Percentiles rank a stretch among this genome's conserved stretches.
These are phyloP conservation scores for Aphis craccivora DNA, from an alignment of 1,140 invertebrate genomes.

Conservation along the genomic window DNA sequence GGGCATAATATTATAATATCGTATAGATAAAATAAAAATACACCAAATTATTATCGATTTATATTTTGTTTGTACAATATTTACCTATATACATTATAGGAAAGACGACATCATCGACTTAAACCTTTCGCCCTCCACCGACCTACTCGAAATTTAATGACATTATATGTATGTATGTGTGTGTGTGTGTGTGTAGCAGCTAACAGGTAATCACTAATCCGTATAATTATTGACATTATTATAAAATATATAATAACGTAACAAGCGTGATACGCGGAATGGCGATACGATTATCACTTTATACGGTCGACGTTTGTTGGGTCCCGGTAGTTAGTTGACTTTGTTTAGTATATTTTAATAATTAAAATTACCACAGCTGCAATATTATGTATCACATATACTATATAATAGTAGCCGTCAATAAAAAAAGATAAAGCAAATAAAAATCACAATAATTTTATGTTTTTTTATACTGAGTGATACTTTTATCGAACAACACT, in stretches of 20 bases:
- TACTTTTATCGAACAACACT: too few species aligned
- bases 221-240: not conserved
- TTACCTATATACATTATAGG: not conserved
- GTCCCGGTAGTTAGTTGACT: not conserved
- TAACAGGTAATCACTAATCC: not conserved
- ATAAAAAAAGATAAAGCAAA: not conserved
- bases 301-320: not conserved
- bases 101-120: not conserved
- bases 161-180: not conserved
- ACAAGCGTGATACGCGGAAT: not conserved
- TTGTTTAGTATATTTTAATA: not conserved
- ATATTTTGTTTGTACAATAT: not conserved
- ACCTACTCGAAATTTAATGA: not conserved
- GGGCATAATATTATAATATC: not conserved
- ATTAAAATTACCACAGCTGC: not conserved
- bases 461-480: not conserved
- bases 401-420: not conserved
- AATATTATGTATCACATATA: not conserved
- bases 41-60: not conserved
- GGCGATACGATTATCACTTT: not conserved
- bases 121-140: not conserved
- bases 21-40: not conserved
- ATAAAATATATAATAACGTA: not conserved
- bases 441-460: not conserved
- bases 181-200: not conserved